Base-by-base conservation (phyloP, 2,888 invertebrate genomes). In the Clitarchus hookeri region DNA sequence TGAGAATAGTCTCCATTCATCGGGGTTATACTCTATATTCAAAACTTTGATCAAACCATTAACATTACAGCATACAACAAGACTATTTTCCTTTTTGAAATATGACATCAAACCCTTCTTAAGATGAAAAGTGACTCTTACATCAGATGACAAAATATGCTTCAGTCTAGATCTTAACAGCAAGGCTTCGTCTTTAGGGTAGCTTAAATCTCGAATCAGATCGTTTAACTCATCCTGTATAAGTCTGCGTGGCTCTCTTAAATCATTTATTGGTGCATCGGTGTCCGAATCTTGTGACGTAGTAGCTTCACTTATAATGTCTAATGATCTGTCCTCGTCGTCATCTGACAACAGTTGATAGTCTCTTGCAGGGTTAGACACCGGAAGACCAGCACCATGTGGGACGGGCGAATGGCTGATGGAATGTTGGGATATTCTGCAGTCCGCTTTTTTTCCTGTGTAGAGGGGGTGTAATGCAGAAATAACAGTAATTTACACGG, bases 11-110 rank as follows among this genome's bases (percentile, higher is more conserved):
- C 27, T 65, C 54, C 27, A 9, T 25, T 53, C 19, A 26, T 48
- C 27, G 0, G 54, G 12, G 27, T 53, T 53, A 53, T 84, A 27
- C 84, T 84, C 53, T 44, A 53, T 84, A 12, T 27, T 84, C n/a
- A 84, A 84, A 83, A 27, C 27, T 27, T 27, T 26, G 44, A 27
- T 83, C 36, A 83, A n/a, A 27, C 83, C 83, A 83, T 83, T 83
- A 36, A 83, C 44, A 8, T 83, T 4, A 27, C 26, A 65, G 54
- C 65, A 84, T 25, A 25, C 84, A 11, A 48, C 48, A 48, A 48
- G 2, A 48, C 6, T 48, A 4, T 26, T 84, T 27, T 84, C 25
- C 19, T 48, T 84, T 84, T 84, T 26, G 0, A 84, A 84, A 53
- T 25, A 84, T 44, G n/a, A 25, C 19, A 23, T 44, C n/a, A 84